phyloP scores from a whole-genome alignment of 2,113 vertebrate species.

The Meleagris gallopavo region DNA sequence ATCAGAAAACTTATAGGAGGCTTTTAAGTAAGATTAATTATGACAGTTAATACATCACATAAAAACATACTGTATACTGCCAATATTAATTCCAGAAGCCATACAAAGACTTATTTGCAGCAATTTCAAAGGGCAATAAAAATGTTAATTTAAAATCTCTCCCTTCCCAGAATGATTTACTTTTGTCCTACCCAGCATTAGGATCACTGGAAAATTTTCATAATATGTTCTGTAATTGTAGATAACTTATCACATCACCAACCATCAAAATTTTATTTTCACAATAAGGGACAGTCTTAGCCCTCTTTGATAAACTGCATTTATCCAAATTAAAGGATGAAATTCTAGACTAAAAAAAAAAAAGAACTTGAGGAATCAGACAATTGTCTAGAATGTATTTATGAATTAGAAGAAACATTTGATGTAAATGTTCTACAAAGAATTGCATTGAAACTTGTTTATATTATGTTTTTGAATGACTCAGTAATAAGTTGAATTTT shows the following conservation, averaged over 20 bases:
- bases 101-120: background rate
- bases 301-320: background rate
- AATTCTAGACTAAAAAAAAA: background rate
- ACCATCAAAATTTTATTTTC: background rate
- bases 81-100: background rate
- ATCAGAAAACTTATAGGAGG: background rate
- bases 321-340: background rate
- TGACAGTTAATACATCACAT: background rate
- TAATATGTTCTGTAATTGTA: background rate
- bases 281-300: background rate
- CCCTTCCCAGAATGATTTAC: background rate
- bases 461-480: background rate
- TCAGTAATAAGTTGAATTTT: background rate
- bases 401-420: background rate
- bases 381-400: background rate
- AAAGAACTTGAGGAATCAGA: background rate
- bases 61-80: background rate
- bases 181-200: background rate
- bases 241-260: constrained; percentile 12
- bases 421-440: background rate
- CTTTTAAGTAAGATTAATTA: constrained; percentile 34
- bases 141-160: background rate
- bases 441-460: background rate
- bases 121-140: background rate
- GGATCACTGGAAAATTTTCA: background rate